Evolutionary conservation across 2,797 vertebrate genomes (phyloP).

Genomic region (Synanceia verrucosa): DNA sequence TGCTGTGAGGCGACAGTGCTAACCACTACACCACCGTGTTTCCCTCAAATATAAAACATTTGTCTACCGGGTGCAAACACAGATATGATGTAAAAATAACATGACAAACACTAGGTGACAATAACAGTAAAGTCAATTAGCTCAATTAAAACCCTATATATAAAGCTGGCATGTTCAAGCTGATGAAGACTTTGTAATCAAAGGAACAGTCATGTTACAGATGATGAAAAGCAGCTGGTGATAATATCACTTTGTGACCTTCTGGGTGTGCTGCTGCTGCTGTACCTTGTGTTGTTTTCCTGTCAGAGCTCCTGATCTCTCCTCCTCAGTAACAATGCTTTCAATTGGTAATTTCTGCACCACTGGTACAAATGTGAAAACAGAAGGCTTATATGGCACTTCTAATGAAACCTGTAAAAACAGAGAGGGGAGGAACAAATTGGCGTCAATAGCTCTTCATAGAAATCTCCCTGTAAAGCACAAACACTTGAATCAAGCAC

Average conservation of each 20-base stretch:
- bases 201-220: not conserved
- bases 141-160: not conserved
- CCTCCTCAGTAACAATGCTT: conserved; percentile 43
- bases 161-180: not conserved
- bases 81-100: not conserved
- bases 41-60: not conserved
- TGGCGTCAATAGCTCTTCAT: not conserved
- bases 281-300: conserved; percentile 64
- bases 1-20: no score
- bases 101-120: not conserved
- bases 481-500: not conserved
- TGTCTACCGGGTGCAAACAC: not conserved
- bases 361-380: conserved; percentile 88
- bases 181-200: not conserved
- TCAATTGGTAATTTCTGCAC: conserved; percentile 84
- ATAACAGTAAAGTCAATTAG: not conserved
- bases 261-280: not conserved
- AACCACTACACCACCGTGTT: no score
- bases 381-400: conserved; percentile 74
- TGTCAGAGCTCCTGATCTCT: conserved; percentile 22
- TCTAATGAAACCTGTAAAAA: conserved; percentile 81
- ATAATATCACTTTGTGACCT: not conserved
- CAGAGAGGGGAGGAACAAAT: conserved; percentile 15
- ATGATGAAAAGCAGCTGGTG: not conserved
- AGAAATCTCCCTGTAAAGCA: not conserved